Evolutionary conservation across 2,888 invertebrate species (phyloP).

Genomic region (Drosophila atroscutellata): DNA sequence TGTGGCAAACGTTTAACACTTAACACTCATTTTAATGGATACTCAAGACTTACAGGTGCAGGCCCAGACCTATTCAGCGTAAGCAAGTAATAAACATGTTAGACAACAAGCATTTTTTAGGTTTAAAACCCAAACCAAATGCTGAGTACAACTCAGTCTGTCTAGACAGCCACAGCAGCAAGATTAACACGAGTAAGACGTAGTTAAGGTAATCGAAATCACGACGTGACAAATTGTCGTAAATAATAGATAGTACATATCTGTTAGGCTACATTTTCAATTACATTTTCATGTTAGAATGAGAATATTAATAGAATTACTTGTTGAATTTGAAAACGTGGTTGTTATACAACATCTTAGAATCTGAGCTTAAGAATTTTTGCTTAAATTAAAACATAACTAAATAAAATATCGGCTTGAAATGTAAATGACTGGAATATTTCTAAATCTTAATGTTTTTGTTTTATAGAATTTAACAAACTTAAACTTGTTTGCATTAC

Average conservation of each 20-base stretch:
- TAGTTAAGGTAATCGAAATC: constrained; percentile 30
- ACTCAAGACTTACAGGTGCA: constrained; percentile 14
- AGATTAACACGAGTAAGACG: constrained; percentile 25
- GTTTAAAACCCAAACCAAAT: constrained; percentile 4
- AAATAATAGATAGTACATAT: not conserved
- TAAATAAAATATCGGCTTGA: not conserved
- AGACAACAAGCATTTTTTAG: constrained; percentile 20
- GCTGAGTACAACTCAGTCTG: constrained; percentile 15
- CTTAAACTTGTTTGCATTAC: not conserved
- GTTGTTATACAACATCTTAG: not conserved
- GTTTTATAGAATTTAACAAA: not conserved
- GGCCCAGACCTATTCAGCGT: not conserved
- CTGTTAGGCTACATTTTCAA: not conserved
- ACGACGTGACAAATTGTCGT: constrained; percentile 6
- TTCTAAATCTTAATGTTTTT: not conserved
- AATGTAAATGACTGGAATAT: not conserved
- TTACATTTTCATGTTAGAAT: not conserved
- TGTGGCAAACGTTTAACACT: constrained; percentile 12
- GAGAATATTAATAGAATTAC: not conserved
- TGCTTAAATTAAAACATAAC: not conserved
- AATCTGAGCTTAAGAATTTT: too few species aligned
- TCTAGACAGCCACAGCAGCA: constrained; percentile 49
- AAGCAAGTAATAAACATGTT: constrained; percentile 16
- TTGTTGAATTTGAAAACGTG: not conserved
- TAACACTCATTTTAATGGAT: constrained; percentile 29